These are phyloP conservation scores for Pygoscelis antarcticus DNA, from an alignment of 2,113 vertebrate species.

Conservation along the genomic window DNA sequence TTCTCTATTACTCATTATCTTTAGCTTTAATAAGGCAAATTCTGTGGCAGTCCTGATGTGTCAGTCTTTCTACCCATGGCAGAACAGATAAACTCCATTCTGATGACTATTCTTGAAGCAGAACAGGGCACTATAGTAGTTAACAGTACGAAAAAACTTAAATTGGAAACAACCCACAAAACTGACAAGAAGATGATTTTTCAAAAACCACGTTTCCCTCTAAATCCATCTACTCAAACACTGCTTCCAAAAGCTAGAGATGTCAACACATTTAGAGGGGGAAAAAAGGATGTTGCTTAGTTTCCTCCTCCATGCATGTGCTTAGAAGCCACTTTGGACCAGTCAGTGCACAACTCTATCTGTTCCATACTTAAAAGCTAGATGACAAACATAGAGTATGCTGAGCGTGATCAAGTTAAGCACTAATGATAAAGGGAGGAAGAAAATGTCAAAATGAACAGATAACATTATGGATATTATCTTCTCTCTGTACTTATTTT, in stretches of 20 bases:
- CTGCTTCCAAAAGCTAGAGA: constrained; percentile 1
- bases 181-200: constrained; percentile 21
- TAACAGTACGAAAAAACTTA: constrained; percentile 18
- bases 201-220: background rate
- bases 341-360: background rate
- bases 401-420: background rate
- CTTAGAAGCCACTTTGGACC: background rate
- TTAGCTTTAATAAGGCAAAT: background rate
- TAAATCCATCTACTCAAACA: constrained; percentile 8
- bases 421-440: background rate
- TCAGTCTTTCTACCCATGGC: background rate
- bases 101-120: background rate
- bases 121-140: background rate
- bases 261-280: background rate
- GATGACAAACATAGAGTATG: background rate
- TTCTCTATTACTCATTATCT: background rate
- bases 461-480: background rate
- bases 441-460: background rate
- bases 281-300: background rate
- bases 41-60: background rate
- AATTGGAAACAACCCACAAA: constrained; percentile 47
- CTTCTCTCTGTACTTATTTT: background rate
- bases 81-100: background rate
- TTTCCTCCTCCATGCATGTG: background rate
- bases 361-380: background rate